A percentile compares a stretch with the other conserved stretches of the same genome.
Evolutionary conservation across 2,888 invertebrate species (phyloP).

Genomic region (Pristionchus fissidentatus): DNA sequence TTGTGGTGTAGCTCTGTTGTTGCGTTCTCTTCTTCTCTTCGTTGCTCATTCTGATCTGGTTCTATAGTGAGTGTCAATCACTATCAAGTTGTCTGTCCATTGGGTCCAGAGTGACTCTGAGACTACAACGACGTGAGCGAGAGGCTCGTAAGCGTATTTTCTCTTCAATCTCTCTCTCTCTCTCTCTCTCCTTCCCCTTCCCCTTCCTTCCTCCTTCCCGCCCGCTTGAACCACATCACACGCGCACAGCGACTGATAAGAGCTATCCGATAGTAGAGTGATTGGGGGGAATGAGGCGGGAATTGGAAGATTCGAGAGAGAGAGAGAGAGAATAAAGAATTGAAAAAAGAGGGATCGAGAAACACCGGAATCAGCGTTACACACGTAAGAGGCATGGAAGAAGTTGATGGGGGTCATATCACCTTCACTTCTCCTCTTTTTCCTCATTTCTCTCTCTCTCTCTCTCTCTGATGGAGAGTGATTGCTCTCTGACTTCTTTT

Average conservation of each 20-base stretch:
- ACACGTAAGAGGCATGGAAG: neutral
- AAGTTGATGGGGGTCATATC: neutral
- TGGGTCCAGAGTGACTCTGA: no score
- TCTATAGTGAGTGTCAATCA: no score
- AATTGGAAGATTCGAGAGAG: constrained; percentile 22
- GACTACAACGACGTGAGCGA: no score
- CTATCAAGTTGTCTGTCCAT: no score
- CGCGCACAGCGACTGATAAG: neutral
- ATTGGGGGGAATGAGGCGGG: neutral
- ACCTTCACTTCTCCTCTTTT: no score
- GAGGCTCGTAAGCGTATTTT: no score
- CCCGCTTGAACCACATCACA: constrained; percentile 4
- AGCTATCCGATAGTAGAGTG: neutral
- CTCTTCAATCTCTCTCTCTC: no score
- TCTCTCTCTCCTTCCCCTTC: neutral
- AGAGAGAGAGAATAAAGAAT: neutral
- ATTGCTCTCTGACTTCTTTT: neutral
- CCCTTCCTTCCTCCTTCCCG: neutral
- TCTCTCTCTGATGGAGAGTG: neutral
- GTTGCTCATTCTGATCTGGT: no score
- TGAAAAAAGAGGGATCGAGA: neutral
- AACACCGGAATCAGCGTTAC: no score
- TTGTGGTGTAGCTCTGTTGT: no score
- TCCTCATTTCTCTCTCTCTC: neutral
- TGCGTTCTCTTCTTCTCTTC: no score